Base-by-base conservation (phyloP, 2,888 invertebrate genomes). In the Hypomecis punctinalis region DNA sequence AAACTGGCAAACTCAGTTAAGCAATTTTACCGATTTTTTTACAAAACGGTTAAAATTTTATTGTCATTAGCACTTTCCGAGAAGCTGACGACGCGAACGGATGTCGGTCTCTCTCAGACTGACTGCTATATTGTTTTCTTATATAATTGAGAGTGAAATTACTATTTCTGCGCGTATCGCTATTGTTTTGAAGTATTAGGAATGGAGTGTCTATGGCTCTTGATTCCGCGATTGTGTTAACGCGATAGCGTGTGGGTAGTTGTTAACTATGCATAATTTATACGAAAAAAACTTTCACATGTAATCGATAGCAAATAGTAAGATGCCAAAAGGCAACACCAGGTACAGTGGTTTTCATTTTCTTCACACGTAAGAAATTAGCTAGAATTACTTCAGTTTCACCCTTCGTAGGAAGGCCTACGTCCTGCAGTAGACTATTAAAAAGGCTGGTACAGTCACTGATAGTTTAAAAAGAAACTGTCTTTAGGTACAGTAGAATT, bases 41-140 rank as follows among this genome's bases (percentile, higher is more conserved):
- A 73, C 64, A 73, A 67, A 63, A 67, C 61, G 71, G 71, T 72
- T 66, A 74, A 56, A 48, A 43, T 68, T 73, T 74, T 62, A 70
- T 68, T 74, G 61, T 70, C 67, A 65, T 69, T 73, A 73, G 64
- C 76, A 76, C 76, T 81, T 83, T 81, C 80, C 46, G 72, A 79
- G 82, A 84, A 82, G 80, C 82, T 80, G 78, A 80, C 84, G 77
- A 78, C 83, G 78, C 76, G 78, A 82, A 76, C 82, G 83, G 80
- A 84, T 84, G 86, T 82, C 80, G 74, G 77, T 73, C 71, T 88
- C 88, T 87, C 82, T 90, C 87, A 89, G 78, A 75, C 69, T 78
- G 76, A 70, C 76, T 72, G 73, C 76, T 74, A 72, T 84, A 83
- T 78, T 63, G 53, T 68, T 66, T 66, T 49, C 48, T 61, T 56